phyloP scores from a whole-genome alignment of 2,888 invertebrate species.

The Rapana venosa region DNA sequence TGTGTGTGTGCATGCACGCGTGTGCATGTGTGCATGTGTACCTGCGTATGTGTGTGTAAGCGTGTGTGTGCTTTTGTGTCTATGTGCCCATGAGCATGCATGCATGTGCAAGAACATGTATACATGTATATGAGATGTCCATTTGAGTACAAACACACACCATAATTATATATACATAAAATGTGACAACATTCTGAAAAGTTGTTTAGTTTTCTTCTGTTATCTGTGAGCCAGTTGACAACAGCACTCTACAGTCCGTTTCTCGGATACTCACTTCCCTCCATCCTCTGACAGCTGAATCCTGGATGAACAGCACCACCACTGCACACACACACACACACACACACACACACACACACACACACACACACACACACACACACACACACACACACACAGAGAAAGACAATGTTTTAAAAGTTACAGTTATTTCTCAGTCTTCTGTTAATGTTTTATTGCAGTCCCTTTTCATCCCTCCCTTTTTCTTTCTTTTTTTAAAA shows the following conservation, averaged over 20 bases:
- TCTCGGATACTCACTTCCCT: conserved; percentile 43
- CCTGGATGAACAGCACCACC: conserved; percentile 47
- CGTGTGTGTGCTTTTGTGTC: background rate
- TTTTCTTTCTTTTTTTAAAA: too few species aligned
- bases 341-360: conserved; percentile 1
- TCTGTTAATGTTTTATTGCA: too few species aligned
- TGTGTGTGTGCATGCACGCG: background rate
- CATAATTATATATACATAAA: too few species aligned
- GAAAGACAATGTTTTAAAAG: too few species aligned
- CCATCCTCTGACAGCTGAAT: conserved; percentile 44
- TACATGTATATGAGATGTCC: background rate
- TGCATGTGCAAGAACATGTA: background rate
- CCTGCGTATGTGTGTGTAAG: background rate
- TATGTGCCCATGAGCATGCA: background rate
- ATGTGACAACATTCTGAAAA: too few species aligned
- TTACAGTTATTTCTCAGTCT: too few species aligned
- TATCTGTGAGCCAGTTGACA: too few species aligned
- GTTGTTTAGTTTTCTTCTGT: too few species aligned
- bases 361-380: conserved; percentile 20
- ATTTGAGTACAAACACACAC: too few species aligned
- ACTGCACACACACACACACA: conserved; percentile 23
- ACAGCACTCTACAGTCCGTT: background rate
- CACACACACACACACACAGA: too few species aligned
- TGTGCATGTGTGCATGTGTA: background rate
- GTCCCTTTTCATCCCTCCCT: too few species aligned